phyloP scores from a whole-genome alignment of 2,797 vertebrate species.

The Coregonus suidteri region DNA sequence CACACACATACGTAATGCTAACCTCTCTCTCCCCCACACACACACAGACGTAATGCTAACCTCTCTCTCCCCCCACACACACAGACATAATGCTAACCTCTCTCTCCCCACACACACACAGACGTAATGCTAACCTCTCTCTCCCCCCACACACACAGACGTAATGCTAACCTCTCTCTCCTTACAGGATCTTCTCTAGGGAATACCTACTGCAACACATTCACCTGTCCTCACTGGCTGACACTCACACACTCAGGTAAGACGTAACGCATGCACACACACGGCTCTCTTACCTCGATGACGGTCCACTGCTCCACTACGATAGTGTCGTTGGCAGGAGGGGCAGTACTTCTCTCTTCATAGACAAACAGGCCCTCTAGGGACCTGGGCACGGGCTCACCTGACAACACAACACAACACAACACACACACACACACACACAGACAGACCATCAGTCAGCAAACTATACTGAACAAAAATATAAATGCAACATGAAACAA shows the following conservation, averaged over 20 bases:
- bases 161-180: not conserved
- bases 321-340: constrained; percentile 92
- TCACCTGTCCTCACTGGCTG: not conserved
- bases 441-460: no score
- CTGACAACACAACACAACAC: constrained; percentile 61
- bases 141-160: not conserved
- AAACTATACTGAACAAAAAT: no score
- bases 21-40: no score
- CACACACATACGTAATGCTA: no score
- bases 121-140: no score
- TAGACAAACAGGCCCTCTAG: constrained; percentile 95
- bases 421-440: not conserved
- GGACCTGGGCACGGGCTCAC: constrained; percentile 87
- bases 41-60: no score
- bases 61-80: not conserved
- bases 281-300: constrained; percentile 82
- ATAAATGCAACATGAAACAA: no score
- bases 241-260: not conserved
- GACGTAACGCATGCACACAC: not conserved
- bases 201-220: not conserved
- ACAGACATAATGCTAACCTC: no score
- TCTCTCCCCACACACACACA: no score
- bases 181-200: not conserved
- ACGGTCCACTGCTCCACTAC: constrained; percentile 98
- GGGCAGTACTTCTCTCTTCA: constrained; percentile 81